These are phyloP conservation scores for Halichoerus grypus DNA, from an alignment of 2,113 vertebrate species.

Conservation along the genomic window DNA sequence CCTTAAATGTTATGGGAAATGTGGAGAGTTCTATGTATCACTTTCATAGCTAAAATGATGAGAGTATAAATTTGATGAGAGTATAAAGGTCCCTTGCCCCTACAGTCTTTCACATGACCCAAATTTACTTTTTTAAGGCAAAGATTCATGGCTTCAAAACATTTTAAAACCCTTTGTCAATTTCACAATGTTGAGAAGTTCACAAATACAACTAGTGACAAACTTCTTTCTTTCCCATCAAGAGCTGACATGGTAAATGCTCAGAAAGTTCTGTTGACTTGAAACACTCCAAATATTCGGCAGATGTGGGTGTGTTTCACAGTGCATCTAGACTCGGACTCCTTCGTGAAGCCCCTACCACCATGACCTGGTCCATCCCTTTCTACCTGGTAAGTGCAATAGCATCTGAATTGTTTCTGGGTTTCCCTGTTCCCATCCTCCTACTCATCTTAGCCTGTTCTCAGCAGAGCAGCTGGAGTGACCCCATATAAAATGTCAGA, in stretches of 20 bases:
- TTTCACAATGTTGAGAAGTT: not conserved
- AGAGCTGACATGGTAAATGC: not conserved
- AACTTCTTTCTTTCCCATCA: not conserved
- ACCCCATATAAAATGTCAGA: not conserved
- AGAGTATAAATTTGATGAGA: not conserved
- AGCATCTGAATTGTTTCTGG: not conserved
- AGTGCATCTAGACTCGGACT: not conserved
- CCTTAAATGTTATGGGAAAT: not conserved
- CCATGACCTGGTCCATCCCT: not conserved
- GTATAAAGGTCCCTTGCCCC: not conserved
- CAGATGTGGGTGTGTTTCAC: not conserved
- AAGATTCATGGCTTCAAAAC: not conserved
- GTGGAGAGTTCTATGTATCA: not conserved
- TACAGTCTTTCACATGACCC: not conserved
- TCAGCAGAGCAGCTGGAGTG: not conserved
- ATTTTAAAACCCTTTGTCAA: not conserved
- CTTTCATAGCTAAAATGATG: slow-evolving; percentile 1
- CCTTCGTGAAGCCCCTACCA: not conserved
- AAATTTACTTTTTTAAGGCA: not conserved
- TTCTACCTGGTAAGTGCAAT: not conserved
- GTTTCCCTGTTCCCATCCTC: not conserved
- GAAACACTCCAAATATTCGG: not conserved
- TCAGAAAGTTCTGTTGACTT: not conserved
- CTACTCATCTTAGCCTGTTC: not conserved
- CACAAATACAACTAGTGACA: not conserved